phyloP scores from a whole-genome alignment of 2,797 vertebrate species.

The Gastrophryne carolinensis region DNA sequence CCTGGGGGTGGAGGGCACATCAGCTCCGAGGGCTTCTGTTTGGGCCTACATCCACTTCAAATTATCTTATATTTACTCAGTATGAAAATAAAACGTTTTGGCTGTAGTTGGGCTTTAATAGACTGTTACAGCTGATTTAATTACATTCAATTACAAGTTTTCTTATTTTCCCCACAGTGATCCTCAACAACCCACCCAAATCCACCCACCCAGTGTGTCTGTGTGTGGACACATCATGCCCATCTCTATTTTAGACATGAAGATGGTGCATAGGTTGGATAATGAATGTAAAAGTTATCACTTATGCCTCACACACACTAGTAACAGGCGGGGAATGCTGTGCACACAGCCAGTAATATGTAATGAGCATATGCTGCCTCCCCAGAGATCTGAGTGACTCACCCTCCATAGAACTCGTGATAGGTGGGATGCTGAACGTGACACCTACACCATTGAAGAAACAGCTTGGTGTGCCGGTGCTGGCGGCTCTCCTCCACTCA shows the following conservation, averaged over 20 bases:
- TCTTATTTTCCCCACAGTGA: too few species aligned
- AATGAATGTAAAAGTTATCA: neutral
- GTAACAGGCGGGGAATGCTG: neutral
- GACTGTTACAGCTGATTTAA: too few species aligned
- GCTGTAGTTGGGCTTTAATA: too few species aligned
- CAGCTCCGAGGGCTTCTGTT: too few species aligned
- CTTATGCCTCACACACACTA: neutral
- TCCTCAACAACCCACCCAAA: too few species aligned
- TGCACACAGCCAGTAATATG: neutral
- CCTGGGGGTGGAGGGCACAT: too few species aligned
- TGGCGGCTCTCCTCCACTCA: neutral
- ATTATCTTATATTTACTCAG: too few species aligned
- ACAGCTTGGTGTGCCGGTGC: slow-evolving; percentile 21
- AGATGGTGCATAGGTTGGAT: neutral
- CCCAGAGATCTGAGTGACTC: slow-evolving; percentile 7
- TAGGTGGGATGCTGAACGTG: slow-evolving; percentile 18
- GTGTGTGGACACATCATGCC: neutral
- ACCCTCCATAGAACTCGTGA: slow-evolving; percentile 30
- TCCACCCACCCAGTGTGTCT: neutral
- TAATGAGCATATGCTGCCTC: slow-evolving; percentile 3
- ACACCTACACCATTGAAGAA: slow-evolving; percentile 15
- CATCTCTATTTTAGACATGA: neutral
- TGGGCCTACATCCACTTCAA: too few species aligned
- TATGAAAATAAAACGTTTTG: too few species aligned
- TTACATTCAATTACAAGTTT: too few species aligned